These are phyloP conservation scores for Epicampocera succincta DNA, from an alignment of 2,888 invertebrate species.

Conservation along the genomic window DNA sequence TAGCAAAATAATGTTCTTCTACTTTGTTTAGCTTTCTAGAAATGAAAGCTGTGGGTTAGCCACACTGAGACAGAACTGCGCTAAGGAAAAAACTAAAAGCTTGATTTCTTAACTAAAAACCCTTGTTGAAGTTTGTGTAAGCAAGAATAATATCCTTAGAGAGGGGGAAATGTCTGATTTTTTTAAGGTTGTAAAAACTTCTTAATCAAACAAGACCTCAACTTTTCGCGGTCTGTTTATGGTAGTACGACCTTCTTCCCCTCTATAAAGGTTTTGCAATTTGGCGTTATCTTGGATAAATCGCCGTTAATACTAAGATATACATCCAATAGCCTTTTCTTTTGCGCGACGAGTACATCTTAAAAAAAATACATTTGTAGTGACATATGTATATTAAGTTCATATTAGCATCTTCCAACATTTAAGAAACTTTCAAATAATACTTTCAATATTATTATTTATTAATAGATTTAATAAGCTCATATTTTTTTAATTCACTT, in stretches of 20 bases:
- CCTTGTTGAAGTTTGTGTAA: conserved; percentile 27
- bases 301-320: conserved; percentile 37
- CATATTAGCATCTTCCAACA: conserved; percentile 20
- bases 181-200: neutral
- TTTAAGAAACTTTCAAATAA: conserved; percentile 30
- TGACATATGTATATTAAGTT: conserved; percentile 32
- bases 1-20: conserved; percentile 48
- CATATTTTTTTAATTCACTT: too few species aligned
- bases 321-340: conserved; percentile 57
- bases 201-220: neutral
- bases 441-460: too few species aligned
- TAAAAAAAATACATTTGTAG: conserved; percentile 28
- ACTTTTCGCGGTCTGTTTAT: neutral
- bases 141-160: conserved; percentile 26
- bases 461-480: too few species aligned
- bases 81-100: conserved; percentile 29
- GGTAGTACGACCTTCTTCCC: neutral
- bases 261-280: conserved; percentile 29
- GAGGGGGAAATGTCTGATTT: conserved; percentile 1
- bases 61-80: conserved; percentile 36
- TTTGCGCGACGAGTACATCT: conserved; percentile 58
- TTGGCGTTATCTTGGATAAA: conserved; percentile 35
- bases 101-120: conserved; percentile 32
- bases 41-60: conserved; percentile 42
- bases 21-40: conserved; percentile 48